Evolutionary conservation across 2,113 vertebrate genomes (phyloP).

Genomic region (Caranx ignobilis): DNA sequence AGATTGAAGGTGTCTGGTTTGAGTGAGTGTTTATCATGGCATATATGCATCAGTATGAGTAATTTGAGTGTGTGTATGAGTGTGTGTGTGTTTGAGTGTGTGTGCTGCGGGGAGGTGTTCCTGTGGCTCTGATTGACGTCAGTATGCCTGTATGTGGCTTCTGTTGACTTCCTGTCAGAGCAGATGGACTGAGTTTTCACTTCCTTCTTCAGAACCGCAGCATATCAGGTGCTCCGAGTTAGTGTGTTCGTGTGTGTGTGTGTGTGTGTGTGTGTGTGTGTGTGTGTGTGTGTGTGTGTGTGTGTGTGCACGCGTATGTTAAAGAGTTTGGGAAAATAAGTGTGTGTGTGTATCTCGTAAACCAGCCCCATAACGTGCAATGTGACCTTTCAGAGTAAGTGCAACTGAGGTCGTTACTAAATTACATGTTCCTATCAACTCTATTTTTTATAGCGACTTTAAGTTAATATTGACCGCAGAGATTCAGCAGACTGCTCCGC

Average conservation of each 20-base stretch:
- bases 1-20: constrained; percentile 19
- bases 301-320: constrained; percentile 8
- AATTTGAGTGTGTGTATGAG: constrained; percentile 27
- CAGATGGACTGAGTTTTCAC: constrained; percentile 84
- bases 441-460: background rate
- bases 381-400: constrained; percentile 32
- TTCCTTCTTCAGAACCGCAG: constrained; percentile 81
- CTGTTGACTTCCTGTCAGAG: constrained; percentile 87
- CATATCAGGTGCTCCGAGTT: constrained; percentile 74
- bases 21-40: constrained; percentile 28
- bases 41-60: constrained; percentile 49
- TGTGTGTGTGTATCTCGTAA: constrained; percentile 34
- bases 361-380: constrained; percentile 4
- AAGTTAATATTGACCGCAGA: background rate
- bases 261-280: constrained; percentile 40
- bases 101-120: constrained; percentile 75
- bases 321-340: background rate
- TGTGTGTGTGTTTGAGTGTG: constrained; percentile 45
- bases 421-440: background rate
- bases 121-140: constrained; percentile 87
- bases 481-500: background rate
- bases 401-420: constrained; percentile 4
- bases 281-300: constrained; percentile 29
- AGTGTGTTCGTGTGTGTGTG: constrained; percentile 38
- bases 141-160: constrained; percentile 82